Conservation (phyloP, 2,797 vertebrate species). For the Eulemur albifrons region DNA sequence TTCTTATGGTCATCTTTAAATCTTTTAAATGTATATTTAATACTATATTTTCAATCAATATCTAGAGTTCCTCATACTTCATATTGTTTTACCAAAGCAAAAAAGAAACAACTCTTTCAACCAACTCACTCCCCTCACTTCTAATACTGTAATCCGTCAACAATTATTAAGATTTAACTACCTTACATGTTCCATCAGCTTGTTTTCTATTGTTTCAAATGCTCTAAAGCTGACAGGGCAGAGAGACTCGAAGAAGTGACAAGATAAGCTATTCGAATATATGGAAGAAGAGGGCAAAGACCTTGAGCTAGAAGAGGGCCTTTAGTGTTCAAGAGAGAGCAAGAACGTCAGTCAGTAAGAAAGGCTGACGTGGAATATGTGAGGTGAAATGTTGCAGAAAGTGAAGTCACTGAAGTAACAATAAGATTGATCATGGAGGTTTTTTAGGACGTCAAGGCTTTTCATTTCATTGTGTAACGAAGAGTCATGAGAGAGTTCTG, state of each 20-base stretch:
- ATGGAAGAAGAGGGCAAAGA: background rate
- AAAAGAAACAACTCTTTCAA: background rate
- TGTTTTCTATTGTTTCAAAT: background rate
- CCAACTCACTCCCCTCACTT: background rate
- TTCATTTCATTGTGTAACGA: background rate
- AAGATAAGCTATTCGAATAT: background rate
- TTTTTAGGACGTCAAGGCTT: background rate
- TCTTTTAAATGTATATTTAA: background rate
- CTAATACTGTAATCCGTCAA: background rate
- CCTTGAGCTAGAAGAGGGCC: background rate
- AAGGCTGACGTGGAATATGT: background rate
- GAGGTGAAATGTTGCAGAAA: background rate
- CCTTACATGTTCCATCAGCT: background rate
- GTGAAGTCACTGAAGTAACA: background rate
- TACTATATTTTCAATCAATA: background rate
- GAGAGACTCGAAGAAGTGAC: background rate
- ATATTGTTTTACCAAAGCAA: background rate
- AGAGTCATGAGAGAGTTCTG: background rate
- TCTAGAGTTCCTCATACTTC: background rate
- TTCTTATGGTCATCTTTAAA: background rate
- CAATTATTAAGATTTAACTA: background rate
- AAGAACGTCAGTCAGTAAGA: background rate
- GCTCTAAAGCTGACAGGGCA: background rate
- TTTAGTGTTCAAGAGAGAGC: background rate
- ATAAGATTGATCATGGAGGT: background rate